These are phyloP conservation scores for Aplochiton taeniatus DNA, from an alignment of 2,797 vertebrate genomes.

Conservation along the genomic window DNA sequence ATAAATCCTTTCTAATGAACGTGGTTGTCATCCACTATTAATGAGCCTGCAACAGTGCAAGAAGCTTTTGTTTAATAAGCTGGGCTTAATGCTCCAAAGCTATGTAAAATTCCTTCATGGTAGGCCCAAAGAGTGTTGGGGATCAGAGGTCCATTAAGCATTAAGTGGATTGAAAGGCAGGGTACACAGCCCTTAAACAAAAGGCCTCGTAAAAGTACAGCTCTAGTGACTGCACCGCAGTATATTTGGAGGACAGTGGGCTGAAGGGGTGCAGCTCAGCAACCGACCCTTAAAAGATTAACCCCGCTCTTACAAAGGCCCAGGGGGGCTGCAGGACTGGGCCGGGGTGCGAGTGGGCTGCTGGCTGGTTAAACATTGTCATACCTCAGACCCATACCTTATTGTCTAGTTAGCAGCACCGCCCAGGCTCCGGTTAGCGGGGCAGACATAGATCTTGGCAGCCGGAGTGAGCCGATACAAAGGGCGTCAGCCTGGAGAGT, in stretches of 20 bases:
- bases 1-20: too few species aligned
- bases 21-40: too few species aligned
- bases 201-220: conserved; percentile 65
- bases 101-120: conserved; percentile 50
- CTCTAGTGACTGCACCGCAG: conserved; percentile 69
- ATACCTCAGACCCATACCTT: conserved; percentile 46
- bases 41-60: too few species aligned
- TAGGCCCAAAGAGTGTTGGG: conserved; percentile 38
- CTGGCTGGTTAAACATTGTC: conserved; percentile 73
- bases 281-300: conserved; percentile 70
- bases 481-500: conserved; percentile 64
- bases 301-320: conserved; percentile 67
- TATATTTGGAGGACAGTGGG: conserved; percentile 67
- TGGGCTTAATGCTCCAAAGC: not conserved
- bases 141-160: conserved; percentile 32
- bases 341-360: conserved; percentile 62
- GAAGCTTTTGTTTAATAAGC: too few species aligned
- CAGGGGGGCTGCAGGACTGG: conserved; percentile 49
- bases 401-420: conserved; percentile 73
- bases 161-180: conserved; percentile 41
- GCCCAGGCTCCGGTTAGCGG: conserved; percentile 54
- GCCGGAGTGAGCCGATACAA: conserved; percentile 70
- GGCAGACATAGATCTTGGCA: conserved; percentile 67
- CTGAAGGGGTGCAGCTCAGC: conserved; percentile 47
- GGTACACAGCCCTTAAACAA: conserved; percentile 51